Percentiles rank a stretch among this genome's conserved stretches.
These are phyloP conservation scores for Parazoanthus atlanticus DNA, from an alignment of 92 coral and sea anemone species.

Conservation along the genomic window DNA sequence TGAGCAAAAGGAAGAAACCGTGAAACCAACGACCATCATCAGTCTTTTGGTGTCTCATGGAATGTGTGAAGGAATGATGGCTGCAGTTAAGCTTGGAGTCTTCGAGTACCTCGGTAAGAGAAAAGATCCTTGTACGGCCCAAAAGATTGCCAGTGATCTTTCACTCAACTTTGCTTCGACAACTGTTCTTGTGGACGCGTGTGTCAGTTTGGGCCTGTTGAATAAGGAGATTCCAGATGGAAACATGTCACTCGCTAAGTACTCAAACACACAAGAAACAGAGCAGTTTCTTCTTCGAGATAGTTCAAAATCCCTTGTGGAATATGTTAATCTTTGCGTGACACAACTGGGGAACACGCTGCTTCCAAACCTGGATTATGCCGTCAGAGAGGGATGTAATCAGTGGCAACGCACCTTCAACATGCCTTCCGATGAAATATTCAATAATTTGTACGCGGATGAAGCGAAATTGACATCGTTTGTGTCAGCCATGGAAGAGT, in stretches of 20 bases:
- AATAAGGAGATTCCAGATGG: background rate
- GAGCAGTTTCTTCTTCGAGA: background rate
- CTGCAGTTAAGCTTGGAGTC: background rate
- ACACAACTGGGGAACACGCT: background rate
- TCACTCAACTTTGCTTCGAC: background rate
- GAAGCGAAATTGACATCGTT: background rate
- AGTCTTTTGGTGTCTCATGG: background rate
- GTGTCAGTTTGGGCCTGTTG: background rate
- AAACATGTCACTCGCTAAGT: background rate
- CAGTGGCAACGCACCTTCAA: constrained; percentile 8
- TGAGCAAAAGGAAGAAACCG: background rate
- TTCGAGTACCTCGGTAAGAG: background rate
- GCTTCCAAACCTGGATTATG: background rate
- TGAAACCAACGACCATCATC: background rate
- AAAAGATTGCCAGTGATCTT: background rate
- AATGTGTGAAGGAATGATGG: background rate
- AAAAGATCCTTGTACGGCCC: background rate
- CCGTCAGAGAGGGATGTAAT: background rate
- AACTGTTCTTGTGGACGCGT: background rate
- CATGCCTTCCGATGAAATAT: background rate
- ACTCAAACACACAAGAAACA: constrained; percentile 1
- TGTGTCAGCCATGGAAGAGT: background rate
- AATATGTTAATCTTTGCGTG: background rate
- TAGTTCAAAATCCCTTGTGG: background rate
- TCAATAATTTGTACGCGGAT: background rate